These are phyloP conservation scores for Aromia moschata DNA, from an alignment of 2,888 invertebrate genomes.

Conservation along the genomic window DNA sequence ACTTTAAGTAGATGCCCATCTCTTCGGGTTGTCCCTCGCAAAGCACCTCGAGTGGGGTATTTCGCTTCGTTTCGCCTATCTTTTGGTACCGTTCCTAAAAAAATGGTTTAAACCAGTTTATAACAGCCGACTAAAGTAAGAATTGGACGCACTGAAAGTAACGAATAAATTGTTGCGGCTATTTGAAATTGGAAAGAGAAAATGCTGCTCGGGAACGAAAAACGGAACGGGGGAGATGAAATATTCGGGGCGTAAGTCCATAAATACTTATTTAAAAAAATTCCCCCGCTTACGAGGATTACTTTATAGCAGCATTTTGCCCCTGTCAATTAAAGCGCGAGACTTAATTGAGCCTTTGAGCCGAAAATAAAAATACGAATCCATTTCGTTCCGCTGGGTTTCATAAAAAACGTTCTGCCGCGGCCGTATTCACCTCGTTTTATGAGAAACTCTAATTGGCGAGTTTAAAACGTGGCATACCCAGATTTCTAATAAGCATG, in stretches of 20 bases:
- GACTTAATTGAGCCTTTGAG: not conserved
- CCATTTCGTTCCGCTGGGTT: not conserved
- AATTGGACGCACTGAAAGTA: no score
- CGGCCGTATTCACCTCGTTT: no score
- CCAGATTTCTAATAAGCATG: no score
- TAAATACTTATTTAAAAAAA: slow-evolving; percentile 13
- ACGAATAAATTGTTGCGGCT: no score
- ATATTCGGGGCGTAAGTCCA: not conserved
- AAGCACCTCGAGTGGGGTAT: slow-evolving; percentile 95
- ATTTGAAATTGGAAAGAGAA: no score
- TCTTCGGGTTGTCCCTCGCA: slow-evolving; percentile 92
- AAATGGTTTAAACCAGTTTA: not conserved
- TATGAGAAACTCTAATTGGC: no score
- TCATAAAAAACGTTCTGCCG: no score
- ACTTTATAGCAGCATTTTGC: not conserved
- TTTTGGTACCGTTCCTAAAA: slow-evolving; percentile 96
- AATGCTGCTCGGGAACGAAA: no score
- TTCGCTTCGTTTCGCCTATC: slow-evolving; percentile 99
- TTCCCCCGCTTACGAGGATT: not conserved
- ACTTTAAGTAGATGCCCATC: slow-evolving; percentile 96
- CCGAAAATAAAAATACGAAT: not conserved
- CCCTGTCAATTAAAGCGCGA: not conserved
- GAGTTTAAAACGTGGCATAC: no score
- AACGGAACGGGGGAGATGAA: not conserved
- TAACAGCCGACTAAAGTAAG: not conserved